Evolutionary conservation across 1,140 invertebrate species (phyloP), one percentile per base, ranked within the genome.

Genomic region (Euwallacea fornicatus): DNA sequence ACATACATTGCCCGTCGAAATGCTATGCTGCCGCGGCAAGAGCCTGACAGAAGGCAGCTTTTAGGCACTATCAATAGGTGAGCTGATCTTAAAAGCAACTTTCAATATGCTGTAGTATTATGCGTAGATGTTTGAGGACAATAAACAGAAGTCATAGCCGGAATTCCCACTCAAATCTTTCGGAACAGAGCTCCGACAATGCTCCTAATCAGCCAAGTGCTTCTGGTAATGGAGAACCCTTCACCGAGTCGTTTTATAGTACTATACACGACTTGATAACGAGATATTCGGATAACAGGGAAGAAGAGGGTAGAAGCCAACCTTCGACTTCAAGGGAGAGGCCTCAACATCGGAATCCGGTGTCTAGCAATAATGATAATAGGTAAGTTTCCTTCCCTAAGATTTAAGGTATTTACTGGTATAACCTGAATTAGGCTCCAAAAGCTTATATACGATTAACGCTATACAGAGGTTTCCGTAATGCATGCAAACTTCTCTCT

Each of bases 1-100:
- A 80, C 78, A 0, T 80, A 80, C 53, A 75, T 65, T 7, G 74
- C 74, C n/a, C 55, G 79, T 54, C 62, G 79, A 46, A 79, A 78
- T 59, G 76, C 76, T 7, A 76, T 80, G 72, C 55, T 80, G 56
- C 75, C 77, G 7, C 71, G 72, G 7, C 73, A 73, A 42, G 69
- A 75, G n/a, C 76, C 74, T 10, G 73, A 79, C 56, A 66, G 77
- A 21, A 76, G 76, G 59, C 61, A 74, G 15, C 66, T 80, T 41
- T 53, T 79, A 11, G 77, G 73, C 2, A 73, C 66, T 9, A 75
- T 75, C 41, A 68, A 73, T 44, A 43, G 66, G 70, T 73, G 41
- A 53, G 53, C 65, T 41, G n/a, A 42, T 61, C 8, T 61, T 56
- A 50, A 15, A 10, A 2, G 9, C 11, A 56, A 56, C 16, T 56